Conservation (phyloP, 1,140 invertebrate species). For the Drosophila paulistorum region DNA sequence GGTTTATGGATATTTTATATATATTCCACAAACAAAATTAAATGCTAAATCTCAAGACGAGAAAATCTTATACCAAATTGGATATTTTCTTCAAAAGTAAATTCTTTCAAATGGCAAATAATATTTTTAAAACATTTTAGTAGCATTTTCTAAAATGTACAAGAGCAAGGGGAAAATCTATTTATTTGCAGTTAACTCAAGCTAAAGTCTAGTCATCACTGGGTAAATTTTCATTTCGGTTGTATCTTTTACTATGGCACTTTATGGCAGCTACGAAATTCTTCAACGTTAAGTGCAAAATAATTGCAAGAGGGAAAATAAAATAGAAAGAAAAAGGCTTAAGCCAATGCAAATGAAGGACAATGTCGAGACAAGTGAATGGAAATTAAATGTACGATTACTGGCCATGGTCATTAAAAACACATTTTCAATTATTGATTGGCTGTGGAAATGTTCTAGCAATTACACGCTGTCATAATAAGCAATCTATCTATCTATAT, state of each 20-base stretch:
- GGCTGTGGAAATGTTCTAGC: conserved; percentile 50
- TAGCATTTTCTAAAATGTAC: too few relatives aligned
- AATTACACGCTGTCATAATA: conserved; percentile 71
- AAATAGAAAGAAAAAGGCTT: conserved; percentile 27
- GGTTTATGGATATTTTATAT: too few relatives aligned
- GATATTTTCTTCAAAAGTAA: too few relatives aligned
- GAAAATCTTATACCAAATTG: too few relatives aligned
- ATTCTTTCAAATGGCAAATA: too few relatives aligned
- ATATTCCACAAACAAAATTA: too few relatives aligned
- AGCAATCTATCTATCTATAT: conserved; percentile 32
- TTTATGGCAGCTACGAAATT: conserved; percentile 54
- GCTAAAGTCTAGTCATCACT: conserved; percentile 14
- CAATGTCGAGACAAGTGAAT: conserved; percentile 29
- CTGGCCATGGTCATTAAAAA: conserved; percentile 51
- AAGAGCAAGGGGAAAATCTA: too few relatives aligned
- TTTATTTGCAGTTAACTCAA: background rate
- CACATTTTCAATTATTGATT: conserved; percentile 73
- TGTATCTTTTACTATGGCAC: conserved; percentile 16
- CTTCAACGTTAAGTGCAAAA: conserved; percentile 65
- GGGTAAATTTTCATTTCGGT: conserved; percentile 17
- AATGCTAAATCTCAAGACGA: too few relatives aligned
- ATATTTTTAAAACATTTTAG: too few relatives aligned
- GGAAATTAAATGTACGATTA: conserved; percentile 37
- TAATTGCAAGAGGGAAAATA: conserved; percentile 50
- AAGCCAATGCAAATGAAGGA: conserved; percentile 29